Evolutionary conservation across 2,797 vertebrate species (phyloP).

Genomic region (Philypnodon macrostomus): DNA sequence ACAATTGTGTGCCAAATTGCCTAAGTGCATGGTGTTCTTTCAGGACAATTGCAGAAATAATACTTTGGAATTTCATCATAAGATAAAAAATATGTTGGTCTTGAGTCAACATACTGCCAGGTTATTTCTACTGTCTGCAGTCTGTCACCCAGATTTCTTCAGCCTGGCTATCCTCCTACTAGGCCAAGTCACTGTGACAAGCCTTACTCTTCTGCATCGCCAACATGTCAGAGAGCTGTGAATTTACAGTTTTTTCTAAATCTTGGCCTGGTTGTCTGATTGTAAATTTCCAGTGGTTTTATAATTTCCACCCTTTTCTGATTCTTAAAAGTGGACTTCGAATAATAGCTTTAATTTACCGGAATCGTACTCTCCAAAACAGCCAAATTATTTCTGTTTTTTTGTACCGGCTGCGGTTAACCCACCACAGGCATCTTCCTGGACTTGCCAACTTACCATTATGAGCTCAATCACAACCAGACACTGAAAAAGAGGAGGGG

Average conservation of each 20-base stretch:
- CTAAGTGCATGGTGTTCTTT: slow-evolving; percentile 37
- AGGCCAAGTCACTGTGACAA: slow-evolving; percentile 56
- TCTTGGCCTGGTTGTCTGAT: slow-evolving; percentile 20
- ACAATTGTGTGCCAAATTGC: slow-evolving; percentile 4
- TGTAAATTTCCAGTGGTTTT: slow-evolving; percentile 41
- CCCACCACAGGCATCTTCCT: slow-evolving; percentile 52
- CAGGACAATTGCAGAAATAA: slow-evolving; percentile 14
- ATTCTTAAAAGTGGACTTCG: slow-evolving; percentile 49
- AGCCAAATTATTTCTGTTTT: slow-evolving; percentile 45
- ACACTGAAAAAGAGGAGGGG: slow-evolving; percentile 10
- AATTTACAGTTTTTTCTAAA: too few species aligned
- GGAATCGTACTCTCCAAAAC: slow-evolving; percentile 35
- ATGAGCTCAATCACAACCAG: slow-evolving; percentile 50
- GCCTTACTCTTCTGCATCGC: not conserved
- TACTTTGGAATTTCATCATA: slow-evolving; percentile 38
- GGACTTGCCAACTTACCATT: slow-evolving; percentile 44
- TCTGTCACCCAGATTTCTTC: slow-evolving; percentile 57
- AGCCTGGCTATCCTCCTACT: slow-evolving; percentile 45
- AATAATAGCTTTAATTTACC: slow-evolving; percentile 50
- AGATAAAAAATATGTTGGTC: slow-evolving; percentile 49
- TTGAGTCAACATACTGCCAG: slow-evolving; percentile 31
- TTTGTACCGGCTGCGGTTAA: slow-evolving; percentile 53
- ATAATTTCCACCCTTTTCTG: slow-evolving; percentile 62
- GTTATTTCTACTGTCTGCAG: slow-evolving; percentile 42
- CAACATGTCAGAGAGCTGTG: not conserved